These are phyloP conservation scores for Botia kubotai DNA, from an alignment of 2,797 vertebrate species.

Conservation along the genomic window DNA sequence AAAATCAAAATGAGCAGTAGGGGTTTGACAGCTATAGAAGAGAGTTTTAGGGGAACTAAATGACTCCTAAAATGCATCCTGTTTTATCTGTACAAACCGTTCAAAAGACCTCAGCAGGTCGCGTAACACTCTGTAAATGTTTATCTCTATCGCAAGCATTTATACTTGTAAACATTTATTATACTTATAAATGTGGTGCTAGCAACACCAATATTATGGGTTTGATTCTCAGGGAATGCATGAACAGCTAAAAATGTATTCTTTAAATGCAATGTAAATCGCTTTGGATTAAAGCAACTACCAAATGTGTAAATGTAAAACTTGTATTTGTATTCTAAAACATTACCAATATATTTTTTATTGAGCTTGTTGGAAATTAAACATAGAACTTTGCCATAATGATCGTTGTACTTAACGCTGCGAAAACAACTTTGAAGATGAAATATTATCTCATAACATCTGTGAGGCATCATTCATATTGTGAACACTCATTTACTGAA, in stretches of 20 bases:
- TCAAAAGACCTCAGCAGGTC: background rate
- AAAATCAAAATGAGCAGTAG: slow-evolving; percentile 5
- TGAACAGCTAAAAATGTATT: background rate
- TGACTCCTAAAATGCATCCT: background rate
- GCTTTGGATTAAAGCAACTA: background rate
- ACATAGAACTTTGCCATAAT: background rate
- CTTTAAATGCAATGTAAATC: background rate
- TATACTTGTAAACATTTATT: too few relatives aligned
- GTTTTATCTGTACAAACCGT: background rate
- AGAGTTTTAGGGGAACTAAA: slow-evolving; percentile 1
- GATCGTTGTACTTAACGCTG: background rate
- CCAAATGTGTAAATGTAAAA: background rate
- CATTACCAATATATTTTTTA: background rate
- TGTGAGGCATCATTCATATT: slow-evolving; percentile 2
- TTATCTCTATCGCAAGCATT: background rate
- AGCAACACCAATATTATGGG: background rate
- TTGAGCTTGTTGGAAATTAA: background rate
- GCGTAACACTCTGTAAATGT: background rate
- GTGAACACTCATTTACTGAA: background rate
- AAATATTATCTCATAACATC: slow-evolving; percentile 13
- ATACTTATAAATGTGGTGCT: background rate
- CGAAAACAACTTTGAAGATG: slow-evolving; percentile 2
- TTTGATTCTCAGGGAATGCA: background rate
- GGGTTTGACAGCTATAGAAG: background rate
- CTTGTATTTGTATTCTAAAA: background rate